Percentiles rank a stretch among this genome's conserved stretches.
phyloP scores from a whole-genome alignment of 2,888 invertebrate species.

The Nemotelus nigrinus region DNA sequence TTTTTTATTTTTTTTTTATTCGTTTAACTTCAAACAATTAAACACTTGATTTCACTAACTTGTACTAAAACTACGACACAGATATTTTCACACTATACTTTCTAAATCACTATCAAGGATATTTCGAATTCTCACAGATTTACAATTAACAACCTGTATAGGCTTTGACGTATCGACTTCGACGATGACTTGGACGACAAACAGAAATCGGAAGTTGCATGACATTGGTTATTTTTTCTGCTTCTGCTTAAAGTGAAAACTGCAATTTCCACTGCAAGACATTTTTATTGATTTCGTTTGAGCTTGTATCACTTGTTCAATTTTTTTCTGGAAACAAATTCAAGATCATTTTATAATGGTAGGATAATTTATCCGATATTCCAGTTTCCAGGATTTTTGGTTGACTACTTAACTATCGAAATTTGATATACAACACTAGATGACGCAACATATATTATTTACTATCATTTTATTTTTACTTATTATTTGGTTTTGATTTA shows the following conservation, averaged over 20 bases:
- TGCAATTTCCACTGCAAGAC: constrained; percentile 33
- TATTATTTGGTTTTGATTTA: no score
- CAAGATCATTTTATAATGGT: no score
- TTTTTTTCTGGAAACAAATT: background rate
- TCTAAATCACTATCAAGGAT: background rate
- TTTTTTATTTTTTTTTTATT: constrained; percentile 1
- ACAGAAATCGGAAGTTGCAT: background rate
- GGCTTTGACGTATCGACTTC: background rate
- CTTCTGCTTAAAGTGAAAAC: constrained; percentile 33
- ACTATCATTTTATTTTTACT: no score
- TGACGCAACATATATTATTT: no score
- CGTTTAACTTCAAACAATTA: background rate
- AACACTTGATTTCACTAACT: background rate
- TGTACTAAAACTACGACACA: background rate
- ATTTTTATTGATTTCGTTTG: constrained; percentile 7
- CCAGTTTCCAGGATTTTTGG: no score
- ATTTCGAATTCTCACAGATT: background rate
- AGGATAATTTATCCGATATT: no score
- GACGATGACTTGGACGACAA: background rate
- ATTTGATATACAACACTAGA: no score
- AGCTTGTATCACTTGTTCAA: background rate
- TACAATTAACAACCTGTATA: background rate
- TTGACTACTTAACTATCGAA: no score
- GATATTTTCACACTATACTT: background rate
- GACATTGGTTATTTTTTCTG: constrained; percentile 3